Percentiles rank a stretch among this genome's conserved stretches.
Conservation (phyloP, 2,797 vertebrate genomes). For the Squalus acanthias region DNA sequence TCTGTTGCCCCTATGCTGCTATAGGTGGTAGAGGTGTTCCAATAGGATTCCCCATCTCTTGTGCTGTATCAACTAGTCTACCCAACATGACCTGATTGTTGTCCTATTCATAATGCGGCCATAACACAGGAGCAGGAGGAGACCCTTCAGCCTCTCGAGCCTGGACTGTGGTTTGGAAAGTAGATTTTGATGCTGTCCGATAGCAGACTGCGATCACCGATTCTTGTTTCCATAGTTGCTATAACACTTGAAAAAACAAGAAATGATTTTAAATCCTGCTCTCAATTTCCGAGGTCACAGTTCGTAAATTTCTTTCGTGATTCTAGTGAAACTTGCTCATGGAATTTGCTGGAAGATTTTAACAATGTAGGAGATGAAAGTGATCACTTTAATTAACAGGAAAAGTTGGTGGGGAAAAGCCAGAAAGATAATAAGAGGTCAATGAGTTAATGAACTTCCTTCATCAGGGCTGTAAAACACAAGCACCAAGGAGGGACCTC, state of each 20-base stretch:
- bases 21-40: neutral
- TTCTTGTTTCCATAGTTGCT: neutral
- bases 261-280: neutral
- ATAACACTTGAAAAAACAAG: neutral
- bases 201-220: neutral
- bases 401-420: neutral
- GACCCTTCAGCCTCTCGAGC: too few species aligned
- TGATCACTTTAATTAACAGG: neutral
- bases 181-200: neutral
- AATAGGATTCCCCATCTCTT: too few species aligned
- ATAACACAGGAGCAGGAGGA: too few species aligned
- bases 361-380: neutral
- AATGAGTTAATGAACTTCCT: neutral
- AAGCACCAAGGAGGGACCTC: neutral
- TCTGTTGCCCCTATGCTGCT: neutral
- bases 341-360: neutral
- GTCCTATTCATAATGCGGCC: too few species aligned
- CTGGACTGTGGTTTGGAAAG: neutral
- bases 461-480: neutral
- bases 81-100: too few species aligned
- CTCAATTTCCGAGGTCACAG: neutral
- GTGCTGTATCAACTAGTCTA: too few species aligned
- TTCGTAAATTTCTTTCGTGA: neutral
- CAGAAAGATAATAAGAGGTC: neutral
- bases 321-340: neutral